phyloP scores from a whole-genome alignment of 2,888 invertebrate genomes.

The Trilocha varians region DNA sequence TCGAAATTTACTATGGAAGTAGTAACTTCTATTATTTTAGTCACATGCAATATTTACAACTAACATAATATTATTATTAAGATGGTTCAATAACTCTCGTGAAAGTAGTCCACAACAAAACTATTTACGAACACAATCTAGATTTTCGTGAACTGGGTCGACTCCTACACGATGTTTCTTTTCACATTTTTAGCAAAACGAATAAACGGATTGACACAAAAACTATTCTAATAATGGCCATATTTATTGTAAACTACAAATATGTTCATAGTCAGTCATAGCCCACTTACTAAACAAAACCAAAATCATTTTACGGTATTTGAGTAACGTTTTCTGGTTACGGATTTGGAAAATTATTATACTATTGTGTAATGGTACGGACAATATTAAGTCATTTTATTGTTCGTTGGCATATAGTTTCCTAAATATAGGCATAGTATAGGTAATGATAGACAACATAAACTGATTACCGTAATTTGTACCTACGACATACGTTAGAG shows the following conservation, averaged over 20 bases:
- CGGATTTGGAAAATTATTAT: neutral
- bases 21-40: too few species aligned
- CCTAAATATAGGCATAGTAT: too few species aligned
- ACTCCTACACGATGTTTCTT: conserved; percentile 1
- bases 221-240: neutral
- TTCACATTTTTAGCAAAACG: neutral
- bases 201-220: neutral
- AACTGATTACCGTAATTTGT: too few species aligned
- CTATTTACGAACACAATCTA: conserved; percentile 6
- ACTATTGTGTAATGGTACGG: too few species aligned
- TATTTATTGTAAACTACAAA: conserved; percentile 41
- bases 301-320: neutral
- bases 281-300: neutral
- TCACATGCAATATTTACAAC: neutral
- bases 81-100: conserved; percentile 11
- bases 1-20: too few species aligned
- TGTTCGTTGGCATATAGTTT: too few species aligned
- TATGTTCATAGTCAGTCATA: neutral
- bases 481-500: too few species aligned
- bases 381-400: too few species aligned
- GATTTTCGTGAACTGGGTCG: conserved; percentile 4
- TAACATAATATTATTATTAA: neutral
- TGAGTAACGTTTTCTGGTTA: neutral
- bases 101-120: conserved; percentile 11
- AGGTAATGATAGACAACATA: too few species aligned